Evolutionary conservation across 2,888 invertebrate genomes (phyloP).

Genomic region (Octonoba sinensis): DNA sequence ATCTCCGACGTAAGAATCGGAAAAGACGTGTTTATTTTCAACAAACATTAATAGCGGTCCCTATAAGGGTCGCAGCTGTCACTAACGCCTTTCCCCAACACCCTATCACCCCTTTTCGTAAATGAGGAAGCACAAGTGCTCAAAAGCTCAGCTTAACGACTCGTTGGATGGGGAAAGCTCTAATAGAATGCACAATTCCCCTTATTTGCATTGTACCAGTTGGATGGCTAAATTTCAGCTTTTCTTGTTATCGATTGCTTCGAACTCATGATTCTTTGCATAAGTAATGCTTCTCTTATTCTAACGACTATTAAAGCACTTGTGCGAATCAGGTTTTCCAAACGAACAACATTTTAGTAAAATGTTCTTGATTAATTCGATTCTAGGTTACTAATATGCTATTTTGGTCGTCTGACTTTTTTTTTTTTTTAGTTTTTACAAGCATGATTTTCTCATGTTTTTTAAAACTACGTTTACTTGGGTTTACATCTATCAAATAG

Average conservation of each 20-base stretch:
- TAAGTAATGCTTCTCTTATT: constrained; percentile 45
- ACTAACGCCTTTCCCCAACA: constrained; percentile 39
- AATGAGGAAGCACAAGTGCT: constrained; percentile 47
- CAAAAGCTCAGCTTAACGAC: constrained; percentile 45
- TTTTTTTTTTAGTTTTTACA: too few relatives aligned
- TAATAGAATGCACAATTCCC: constrained; percentile 54
- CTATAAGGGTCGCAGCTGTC: constrained; percentile 44
- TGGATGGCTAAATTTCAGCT: constrained; percentile 39
- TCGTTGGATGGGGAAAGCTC: constrained; percentile 39
- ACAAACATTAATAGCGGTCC: constrained; percentile 52
- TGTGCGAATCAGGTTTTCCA: too few relatives aligned
- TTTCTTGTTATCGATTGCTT: constrained; percentile 39
- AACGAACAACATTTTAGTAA: too few relatives aligned
- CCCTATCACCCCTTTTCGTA: constrained; percentile 15
- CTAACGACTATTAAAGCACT: constrained; percentile 49
- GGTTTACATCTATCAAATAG: too few relatives aligned
- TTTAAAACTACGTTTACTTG: too few relatives aligned
- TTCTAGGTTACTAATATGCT: too few relatives aligned
- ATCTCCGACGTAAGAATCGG: constrained; percentile 14
- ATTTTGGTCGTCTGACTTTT: too few relatives aligned
- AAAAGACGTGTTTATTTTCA: constrained; percentile 46
- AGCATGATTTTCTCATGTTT: too few relatives aligned
- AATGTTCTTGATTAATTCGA: too few relatives aligned
- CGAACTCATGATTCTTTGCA: constrained; percentile 48
- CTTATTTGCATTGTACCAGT: constrained; percentile 45